Base-by-base conservation (phyloP, 2,888 invertebrate genomes). In the Zelleria hepariella region DNA sequence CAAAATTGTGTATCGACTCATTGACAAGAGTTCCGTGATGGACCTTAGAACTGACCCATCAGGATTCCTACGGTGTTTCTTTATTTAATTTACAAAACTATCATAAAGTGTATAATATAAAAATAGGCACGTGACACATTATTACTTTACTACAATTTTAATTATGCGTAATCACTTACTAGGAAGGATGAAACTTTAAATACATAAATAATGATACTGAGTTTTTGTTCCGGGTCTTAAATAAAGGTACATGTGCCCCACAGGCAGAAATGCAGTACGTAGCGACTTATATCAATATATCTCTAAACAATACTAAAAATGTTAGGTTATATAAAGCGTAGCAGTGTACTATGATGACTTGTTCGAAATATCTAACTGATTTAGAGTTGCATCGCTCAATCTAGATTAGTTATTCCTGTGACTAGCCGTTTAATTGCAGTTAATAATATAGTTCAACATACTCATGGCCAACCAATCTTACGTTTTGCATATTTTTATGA, bases 1-100 rank as follows among this genome's bases (percentile, higher is more conserved):
- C 83, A 83, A 74, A 86, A 86, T 86, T 86, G 86, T 86, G 86
- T 86, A 85, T 81, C 71, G 81, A 85, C 80, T 70, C 72, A 78
- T 70, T 62, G 74, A 75, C 73, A 72, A 65, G 0, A 60, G 58
- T 67, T 71, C 65, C 63, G 74, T 73, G 80, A 79, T 70, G 81
- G 65, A 68, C 83, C 86, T 82, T 81, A 85, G 75, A 86, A 86
- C 81, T 62, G 84, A 85, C 73, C 77, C 81, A 78, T 74, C 82
- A 74, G 71, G 24, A 24, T 23, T 23, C 3, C n/a, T 54, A 42
- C 15, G 4, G 32, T 42, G 32, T 42, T 42, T 42, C 1, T 25
- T 4, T 62, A 65, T 52, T 51, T 6, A 48, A 49, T 58, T 55
- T 56, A 59, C 49, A 56, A 59, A 56, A 59, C 23, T 54, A 59